A percentile compares a stretch with the other conserved stretches of the same genome.
phyloP scores from a whole-genome alignment of 2,797 vertebrate genomes.

The Anas bernieri region DNA sequence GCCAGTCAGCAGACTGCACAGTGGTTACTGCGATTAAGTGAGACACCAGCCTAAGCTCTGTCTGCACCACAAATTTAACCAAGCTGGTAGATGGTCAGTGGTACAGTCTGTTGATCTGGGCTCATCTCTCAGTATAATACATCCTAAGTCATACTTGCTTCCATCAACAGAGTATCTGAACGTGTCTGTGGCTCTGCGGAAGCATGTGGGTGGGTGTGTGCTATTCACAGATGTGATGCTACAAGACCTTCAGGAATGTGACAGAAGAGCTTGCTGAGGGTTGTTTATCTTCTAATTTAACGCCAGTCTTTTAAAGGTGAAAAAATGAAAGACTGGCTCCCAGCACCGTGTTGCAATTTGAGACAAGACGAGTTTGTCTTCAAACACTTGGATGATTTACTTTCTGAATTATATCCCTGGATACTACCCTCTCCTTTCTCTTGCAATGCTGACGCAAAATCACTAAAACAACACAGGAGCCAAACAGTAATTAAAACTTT shows the following conservation, averaged over 20 bases:
- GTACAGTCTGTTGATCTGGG: not conserved
- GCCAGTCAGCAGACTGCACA: conserved; percentile 21
- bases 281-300: not conserved
- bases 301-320: not conserved
- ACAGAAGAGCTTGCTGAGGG: not conserved
- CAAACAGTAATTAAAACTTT: conserved; percentile 45
- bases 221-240: not conserved
- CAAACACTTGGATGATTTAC: not conserved
- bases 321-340: not conserved
- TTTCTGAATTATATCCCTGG: not conserved
- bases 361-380: not conserved
- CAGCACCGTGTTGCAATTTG: not conserved
- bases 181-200: not conserved
- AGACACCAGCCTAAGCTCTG: not conserved
- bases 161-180: not conserved
- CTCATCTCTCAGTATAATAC: not conserved
- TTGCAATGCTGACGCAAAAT: accelerated
- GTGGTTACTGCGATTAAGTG: not conserved
- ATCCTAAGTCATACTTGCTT: not conserved
- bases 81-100: not conserved
- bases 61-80: not conserved
- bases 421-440: not conserved
- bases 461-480: not conserved
- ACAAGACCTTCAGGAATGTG: not conserved
- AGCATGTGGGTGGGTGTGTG: not conserved